Evolutionary conservation across 2,797 vertebrate species (phyloP), one percentile per base, ranked within the genome.

Genomic region (Tadarida brasiliensis): DNA sequence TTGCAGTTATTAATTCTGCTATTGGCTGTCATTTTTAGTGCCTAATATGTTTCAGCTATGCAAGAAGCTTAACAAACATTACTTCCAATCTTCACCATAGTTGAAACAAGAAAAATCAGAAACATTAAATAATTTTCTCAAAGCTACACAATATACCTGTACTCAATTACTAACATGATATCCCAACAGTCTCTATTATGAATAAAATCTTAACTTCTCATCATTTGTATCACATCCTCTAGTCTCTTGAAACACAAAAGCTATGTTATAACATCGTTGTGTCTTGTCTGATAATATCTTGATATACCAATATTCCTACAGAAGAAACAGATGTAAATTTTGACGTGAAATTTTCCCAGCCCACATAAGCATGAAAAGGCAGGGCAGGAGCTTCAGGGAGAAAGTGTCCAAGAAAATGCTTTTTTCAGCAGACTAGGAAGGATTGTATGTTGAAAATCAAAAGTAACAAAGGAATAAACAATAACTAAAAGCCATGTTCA

Each of bases 21-120:
- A 51, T 49, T 56, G 51, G 47, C 35, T 73, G 20, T 54, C 63
- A 35, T 24, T 78, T 90, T 91, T 68, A 88, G 61, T 80, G 20
- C 12, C 61, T 67, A 57, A 22, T 81, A 12, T 87, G 5, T 56
- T 71, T 78, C 28, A 57, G 22, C 35, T 88, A 33, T 70, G 17
- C 59, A 73, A 87, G 84, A 35, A 57, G n/a, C 67, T 87, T 33
- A 73, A 68, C 10, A 93, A 83, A 33, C 47, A 78, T 84, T 39
- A 67, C 82, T 78, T 83, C 78, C 20, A 49, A 24, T 73, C 33
- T 77, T 93, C 12, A 87, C 22, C 91, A 35, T 51, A 84, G 90
- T 93, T 90, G 87, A 83, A 89, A 82, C 54, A 92, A 91, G 44
- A 12, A 91, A 96, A 89, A 19, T 71, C 33, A 86, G 76, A 74